phyloP scores from a whole-genome alignment of 2,797 vertebrate species.

The Myiotriccus ornatus region DNA sequence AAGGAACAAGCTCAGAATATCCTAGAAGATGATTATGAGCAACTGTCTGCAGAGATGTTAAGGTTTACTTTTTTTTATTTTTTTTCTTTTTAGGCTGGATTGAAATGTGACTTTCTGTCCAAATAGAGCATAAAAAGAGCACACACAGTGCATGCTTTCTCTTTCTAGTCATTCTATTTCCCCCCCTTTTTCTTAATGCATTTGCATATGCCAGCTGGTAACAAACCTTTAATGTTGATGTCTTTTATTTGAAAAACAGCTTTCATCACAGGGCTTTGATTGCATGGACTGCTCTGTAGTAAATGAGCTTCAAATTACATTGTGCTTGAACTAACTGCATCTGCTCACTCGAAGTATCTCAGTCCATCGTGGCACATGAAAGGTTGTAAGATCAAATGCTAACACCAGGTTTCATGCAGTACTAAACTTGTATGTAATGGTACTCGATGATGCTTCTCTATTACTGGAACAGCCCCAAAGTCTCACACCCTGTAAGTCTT shows the following conservation, averaged over 20 bases:
- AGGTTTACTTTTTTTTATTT: neutral
- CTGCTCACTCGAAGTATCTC: neutral
- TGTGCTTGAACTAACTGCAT: neutral
- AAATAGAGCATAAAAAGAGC: neutral
- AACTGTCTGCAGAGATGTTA: neutral
- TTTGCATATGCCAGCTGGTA: neutral
- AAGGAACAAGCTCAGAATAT: slow-evolving; percentile 25
- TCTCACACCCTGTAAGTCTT: neutral
- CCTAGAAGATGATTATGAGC: neutral
- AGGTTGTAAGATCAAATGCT: neutral
- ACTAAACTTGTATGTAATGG: neutral
- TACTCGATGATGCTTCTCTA: neutral
- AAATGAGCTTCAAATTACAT: slow-evolving; percentile 22
- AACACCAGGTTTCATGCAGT: neutral
- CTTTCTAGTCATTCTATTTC: neutral
- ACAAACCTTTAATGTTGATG: slow-evolving; percentile 3
- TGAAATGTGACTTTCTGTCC: neutral
- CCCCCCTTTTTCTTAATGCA: neutral
- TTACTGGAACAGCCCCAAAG: neutral
- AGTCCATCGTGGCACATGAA: neutral
- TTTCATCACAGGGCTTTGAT: slow-evolving; percentile 35
- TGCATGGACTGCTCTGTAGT: neutral
- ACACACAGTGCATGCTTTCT: neutral
- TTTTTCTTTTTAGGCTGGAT: neutral
- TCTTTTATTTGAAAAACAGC: neutral